Base-by-base conservation (phyloP, 2,797 vertebrate genomes). In the Tokudaia muenninki region DNA sequence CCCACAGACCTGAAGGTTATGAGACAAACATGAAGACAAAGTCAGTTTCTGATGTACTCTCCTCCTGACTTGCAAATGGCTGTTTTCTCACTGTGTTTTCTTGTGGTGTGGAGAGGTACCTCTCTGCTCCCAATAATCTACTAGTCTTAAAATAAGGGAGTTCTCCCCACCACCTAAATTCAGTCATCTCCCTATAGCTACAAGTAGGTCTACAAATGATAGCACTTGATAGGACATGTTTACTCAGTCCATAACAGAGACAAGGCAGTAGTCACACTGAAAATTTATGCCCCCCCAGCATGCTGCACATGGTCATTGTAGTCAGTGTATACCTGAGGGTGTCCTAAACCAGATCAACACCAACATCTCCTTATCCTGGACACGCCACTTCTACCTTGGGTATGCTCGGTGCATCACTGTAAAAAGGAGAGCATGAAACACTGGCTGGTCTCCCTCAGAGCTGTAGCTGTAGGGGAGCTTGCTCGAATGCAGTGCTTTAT, bases 401-500 rank as follows among this genome's bases (percentile, higher is more conserved):
- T 7, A 5, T 10, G 13, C 3, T 63, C 22, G n/a, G 41, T 78
- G 29, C 1, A 14, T 17, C 55, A 9, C 17, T 5, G 17, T 1
- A 55, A 47, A 6, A 31, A 19, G 55, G 44, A 34, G 4, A 37
- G 8, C 24, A 2, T 0, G 0, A 22, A 9, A 21, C 10, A 22
- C 17, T 19, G 52, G 13, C 29, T 2, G 0, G 16, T 31, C 22
- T 8, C 7, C 17, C 1, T 0, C 6, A 19, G 14, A 63, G 34
- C 52, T 9, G 4, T 31, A 19, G 12, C 5, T 52, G 6, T 0
- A 1, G 19, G 16, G 17, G 3, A 21, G 2, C 12, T 16, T 41
- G 34, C 37, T 19, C 41, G 1, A n/a, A 0, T 4, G 5, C 11
- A 9, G 24, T 6, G 19, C 26, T 81, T 61, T 19, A 17, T 50